Percentiles rank a stretch among this genome's conserved stretches.
Evolutionary conservation across 2,797 vertebrate genomes (phyloP).

Genomic region (Echeneis naucrates): DNA sequence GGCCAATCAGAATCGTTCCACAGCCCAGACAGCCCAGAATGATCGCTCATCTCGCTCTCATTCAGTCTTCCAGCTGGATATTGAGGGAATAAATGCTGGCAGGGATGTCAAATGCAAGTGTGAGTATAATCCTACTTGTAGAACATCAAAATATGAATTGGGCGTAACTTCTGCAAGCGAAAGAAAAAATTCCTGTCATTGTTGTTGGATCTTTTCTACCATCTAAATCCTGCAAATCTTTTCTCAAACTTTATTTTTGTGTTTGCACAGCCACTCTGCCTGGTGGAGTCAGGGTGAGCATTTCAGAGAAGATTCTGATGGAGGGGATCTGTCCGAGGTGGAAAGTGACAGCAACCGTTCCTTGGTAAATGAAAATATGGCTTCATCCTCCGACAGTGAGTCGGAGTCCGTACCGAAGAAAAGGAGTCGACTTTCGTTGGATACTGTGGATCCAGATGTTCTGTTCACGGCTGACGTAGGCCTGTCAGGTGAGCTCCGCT

Average conservation of each 20-base stretch:
- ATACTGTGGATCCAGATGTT: no score
- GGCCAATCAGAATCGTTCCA: constrained; percentile 89
- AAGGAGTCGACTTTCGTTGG: no score
- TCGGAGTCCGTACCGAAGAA: no score
- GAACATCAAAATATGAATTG: neutral
- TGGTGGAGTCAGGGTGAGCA: constrained; percentile 92
- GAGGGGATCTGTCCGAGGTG: no score
- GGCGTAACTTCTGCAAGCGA: neutral
- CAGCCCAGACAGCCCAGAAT: constrained; percentile 89
- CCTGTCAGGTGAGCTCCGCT: no score
- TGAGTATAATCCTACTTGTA: constrained; percentile 62
- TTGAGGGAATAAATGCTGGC: constrained; percentile 85
- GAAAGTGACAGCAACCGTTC: no score
- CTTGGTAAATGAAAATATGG: no score
- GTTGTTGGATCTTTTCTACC: neutral
- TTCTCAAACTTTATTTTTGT: neutral
- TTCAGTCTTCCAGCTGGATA: constrained; percentile 92
- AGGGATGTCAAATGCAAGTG: constrained; percentile 87
- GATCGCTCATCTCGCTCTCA: constrained; percentile 94
- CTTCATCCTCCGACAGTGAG: no score
- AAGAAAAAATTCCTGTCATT: neutral
- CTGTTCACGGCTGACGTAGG: no score
- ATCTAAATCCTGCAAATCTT: neutral
- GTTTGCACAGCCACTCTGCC: constrained; percentile 81
- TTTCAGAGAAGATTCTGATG: no score